Evolutionary conservation across 2,888 invertebrate species (phyloP).

Genomic region (Pristionchus maxplancki): DNA sequence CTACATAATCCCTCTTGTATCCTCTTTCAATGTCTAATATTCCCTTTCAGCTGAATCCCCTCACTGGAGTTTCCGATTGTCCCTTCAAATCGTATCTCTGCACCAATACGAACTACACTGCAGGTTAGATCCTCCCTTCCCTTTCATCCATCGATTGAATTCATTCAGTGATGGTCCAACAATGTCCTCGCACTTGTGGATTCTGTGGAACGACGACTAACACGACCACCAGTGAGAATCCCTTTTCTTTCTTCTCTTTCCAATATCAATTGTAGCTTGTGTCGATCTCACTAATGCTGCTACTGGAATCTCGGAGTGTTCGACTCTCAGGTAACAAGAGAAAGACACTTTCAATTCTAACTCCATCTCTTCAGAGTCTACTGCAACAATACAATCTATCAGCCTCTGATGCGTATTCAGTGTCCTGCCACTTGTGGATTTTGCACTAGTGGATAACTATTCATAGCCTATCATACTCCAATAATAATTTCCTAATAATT

Average conservation of each 20-base stretch:
- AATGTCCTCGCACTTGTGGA: conserved; percentile 35
- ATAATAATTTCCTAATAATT: background rate
- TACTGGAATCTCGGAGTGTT: conserved; percentile 10
- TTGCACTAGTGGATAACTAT: background rate
- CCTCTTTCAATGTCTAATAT: background rate
- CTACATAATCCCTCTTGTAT: background rate
- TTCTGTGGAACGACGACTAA: conserved; percentile 15
- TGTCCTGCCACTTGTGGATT: conserved; percentile 33
- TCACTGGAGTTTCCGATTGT: conserved; percentile 37
- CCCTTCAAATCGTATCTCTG: conserved; percentile 4
- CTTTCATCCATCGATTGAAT: background rate
- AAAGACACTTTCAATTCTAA: background rate
- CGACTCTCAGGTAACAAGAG: background rate
- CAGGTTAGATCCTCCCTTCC: background rate
- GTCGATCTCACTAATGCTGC: conserved; percentile 29
- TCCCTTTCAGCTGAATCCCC: background rate
- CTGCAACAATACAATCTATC: conserved; percentile 34
- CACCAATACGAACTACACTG: conserved; percentile 3
- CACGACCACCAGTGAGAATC: conserved; percentile 8
- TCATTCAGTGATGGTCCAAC: conserved; percentile 11
- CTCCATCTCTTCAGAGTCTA: background rate
- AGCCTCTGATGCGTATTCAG: conserved; percentile 23
- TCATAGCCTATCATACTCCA: too few relatives aligned
- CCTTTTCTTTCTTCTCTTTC: background rate
- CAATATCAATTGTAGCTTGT: background rate